Evolutionary conservation across 2,113 vertebrate genomes (phyloP), one percentile per base, ranked within the genome.

Genomic region (Xyliphius kryptos): DNA sequence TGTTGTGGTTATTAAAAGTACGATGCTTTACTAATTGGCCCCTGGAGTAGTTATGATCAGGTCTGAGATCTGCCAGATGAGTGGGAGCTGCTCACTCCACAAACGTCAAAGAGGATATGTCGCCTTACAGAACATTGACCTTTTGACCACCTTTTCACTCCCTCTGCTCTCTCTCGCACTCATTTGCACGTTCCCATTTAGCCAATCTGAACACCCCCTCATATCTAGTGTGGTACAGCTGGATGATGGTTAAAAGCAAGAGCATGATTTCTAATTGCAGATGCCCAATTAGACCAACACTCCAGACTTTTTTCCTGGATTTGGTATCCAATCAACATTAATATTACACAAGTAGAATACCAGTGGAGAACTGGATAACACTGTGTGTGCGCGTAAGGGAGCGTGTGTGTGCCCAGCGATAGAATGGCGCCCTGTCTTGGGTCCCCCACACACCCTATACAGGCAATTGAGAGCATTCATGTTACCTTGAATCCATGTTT

Each of bases 21-120:
- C 46, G 11, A 14, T 40, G 13, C 52, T 32, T n/a, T 69, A 57
- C 32, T 69, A 73, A 73, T 69, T 69, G 62, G 53, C n/a, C 56
- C 37, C 62, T 19, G 26, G 57, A 37, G 60, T 51, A 52, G 36
- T 7, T 62, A 22, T 21, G 40, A 62, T 59, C 21, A 6, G 15
- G 36, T 16, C 36, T 65, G 56, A 32, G 51, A 50, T 17, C 15
- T 11, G 46, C 13, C 44, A 22, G 20, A 53, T 40, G 12, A 19
- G 41, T 11, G 38, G 46, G 17, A 69, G 32, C 20, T 32, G 14
- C 46, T 14, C 2, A 13, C 22, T 38, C 5, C 10, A 57, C 19
- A 51, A 46, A 32, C 21, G 14, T 59, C 52, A 21, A 44, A 57
- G 15, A 47, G 9, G 59, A 68, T 26, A 19, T 48, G 64, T 44